Evolutionary conservation across 2,113 vertebrate genomes (phyloP).

Genomic region (Microtus oregoni): DNA sequence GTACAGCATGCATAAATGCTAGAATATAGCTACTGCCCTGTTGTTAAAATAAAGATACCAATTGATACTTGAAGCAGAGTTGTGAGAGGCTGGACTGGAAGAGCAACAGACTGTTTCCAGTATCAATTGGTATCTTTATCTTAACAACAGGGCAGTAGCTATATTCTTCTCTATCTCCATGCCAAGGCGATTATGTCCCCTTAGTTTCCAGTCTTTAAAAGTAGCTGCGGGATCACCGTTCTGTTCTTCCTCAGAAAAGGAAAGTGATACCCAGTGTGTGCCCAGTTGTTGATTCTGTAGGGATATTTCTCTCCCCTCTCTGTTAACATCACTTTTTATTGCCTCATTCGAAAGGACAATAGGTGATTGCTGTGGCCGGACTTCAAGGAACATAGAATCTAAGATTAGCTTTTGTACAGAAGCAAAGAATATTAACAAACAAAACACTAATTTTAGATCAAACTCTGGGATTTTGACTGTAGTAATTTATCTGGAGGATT

Average conservation of each 20-base stretch:
- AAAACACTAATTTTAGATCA: constrained; percentile 53
- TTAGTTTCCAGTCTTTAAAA: constrained; percentile 36
- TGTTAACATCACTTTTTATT: constrained; percentile 27
- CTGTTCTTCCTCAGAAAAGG: constrained; percentile 20
- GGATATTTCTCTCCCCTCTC: not conserved
- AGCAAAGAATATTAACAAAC: constrained; percentile 40
- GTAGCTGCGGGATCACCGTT: not conserved
- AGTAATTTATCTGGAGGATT: constrained; percentile 28
- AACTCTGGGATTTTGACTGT: constrained; percentile 32
- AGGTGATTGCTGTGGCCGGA: not conserved
- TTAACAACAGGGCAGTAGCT: constrained; percentile 6
- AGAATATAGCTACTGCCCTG: no score
- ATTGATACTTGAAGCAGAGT: not conserved
- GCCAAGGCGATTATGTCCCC: not conserved
- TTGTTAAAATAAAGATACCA: not conserved
- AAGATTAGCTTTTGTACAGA: constrained; percentile 39
- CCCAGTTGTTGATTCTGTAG: constrained; percentile 14
- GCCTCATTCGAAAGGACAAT: constrained; percentile 39
- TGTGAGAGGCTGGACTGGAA: not conserved
- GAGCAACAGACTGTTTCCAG: not conserved
- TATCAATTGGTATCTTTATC: not conserved
- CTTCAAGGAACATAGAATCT: constrained; percentile 51
- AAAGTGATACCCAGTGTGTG: constrained; percentile 23
- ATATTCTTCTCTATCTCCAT: not conserved
- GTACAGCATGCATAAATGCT: not conserved